phyloP scores from a whole-genome alignment of 2,113 vertebrate genomes.

The Perca schrenkii region DNA sequence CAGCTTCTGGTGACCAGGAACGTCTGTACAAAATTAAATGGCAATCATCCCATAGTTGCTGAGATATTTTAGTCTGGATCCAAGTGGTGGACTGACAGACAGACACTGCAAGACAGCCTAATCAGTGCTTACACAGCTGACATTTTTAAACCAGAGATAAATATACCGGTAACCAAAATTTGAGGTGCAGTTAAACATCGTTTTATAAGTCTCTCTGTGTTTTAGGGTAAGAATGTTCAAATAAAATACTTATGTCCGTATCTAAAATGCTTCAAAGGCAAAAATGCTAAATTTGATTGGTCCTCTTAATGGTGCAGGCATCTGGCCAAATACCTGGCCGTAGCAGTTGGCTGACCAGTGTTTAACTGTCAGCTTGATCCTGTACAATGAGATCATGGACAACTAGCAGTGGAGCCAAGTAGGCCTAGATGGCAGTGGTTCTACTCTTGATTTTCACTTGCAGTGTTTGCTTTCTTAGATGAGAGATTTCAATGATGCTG shows the following conservation, averaged over 20 bases:
- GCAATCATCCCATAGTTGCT: not conserved
- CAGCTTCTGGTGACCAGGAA: not conserved
- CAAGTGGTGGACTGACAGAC: too few relatives aligned
- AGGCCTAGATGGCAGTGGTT: not conserved
- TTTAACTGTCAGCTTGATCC: constrained; percentile 18
- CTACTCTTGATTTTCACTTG: not conserved
- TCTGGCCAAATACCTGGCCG: not conserved
- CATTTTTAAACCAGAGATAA: not conserved
- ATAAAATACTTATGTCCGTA: not conserved
- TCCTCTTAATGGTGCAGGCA: not conserved
- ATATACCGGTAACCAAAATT: not conserved
- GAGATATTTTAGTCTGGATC: not conserved
- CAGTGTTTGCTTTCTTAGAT: not conserved
- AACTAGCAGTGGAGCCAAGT: not conserved
- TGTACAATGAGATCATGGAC: constrained; percentile 9
- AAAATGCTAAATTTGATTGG: not conserved
- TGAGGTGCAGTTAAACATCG: not conserved
- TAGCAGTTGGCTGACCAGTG: not conserved
- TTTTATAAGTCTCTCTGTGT: not conserved
- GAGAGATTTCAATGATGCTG: not conserved
- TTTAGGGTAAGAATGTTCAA: not conserved
- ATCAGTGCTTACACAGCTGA: too few relatives aligned
- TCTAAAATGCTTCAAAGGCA: too few relatives aligned
- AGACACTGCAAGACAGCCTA: too few relatives aligned
- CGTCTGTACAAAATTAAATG: not conserved